Evolutionary conservation across 1,140 invertebrate species (phyloP).

Genomic region (Meloidogyne exigua): DNA sequence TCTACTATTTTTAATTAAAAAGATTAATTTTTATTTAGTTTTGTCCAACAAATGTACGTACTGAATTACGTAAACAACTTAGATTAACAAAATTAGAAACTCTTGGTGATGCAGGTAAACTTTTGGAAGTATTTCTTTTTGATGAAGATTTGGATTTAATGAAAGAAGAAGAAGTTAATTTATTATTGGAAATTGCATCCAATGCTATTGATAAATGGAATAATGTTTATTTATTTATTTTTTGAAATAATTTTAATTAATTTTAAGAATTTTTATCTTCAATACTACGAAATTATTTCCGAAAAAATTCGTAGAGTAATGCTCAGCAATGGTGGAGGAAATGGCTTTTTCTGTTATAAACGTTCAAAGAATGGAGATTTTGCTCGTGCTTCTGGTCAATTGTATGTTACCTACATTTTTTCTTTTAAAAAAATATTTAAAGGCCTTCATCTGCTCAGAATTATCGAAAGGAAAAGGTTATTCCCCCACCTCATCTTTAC

Average conservation of each 20-base stretch:
- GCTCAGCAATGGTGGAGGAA: constrained; percentile 1
- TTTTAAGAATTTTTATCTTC: constrained; percentile 16
- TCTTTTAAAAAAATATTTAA: not conserved
- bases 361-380: constrained; percentile 20
- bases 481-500: constrained; percentile 19
- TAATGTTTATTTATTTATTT: not conserved
- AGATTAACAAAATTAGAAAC: not conserved
- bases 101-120: constrained; percentile 13
- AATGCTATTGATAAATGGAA: not conserved
- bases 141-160: constrained; percentile 15
- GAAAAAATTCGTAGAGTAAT: constrained; percentile 9
- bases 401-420: not conserved
- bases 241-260: not conserved
- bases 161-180: not conserved
- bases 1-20: no score
- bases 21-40: not conserved
- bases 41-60: constrained; percentile 2
- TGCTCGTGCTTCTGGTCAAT: constrained; percentile 10
- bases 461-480: not conserved
- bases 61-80: not conserved
- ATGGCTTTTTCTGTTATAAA: constrained; percentile 5
- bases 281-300: constrained; percentile 19
- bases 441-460: not conserved
- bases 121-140: constrained; percentile 25
- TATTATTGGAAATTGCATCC: not conserved